These are phyloP conservation scores for Jacana jacana DNA, from an alignment of 2,113 vertebrate genomes.

Conservation along the genomic window DNA sequence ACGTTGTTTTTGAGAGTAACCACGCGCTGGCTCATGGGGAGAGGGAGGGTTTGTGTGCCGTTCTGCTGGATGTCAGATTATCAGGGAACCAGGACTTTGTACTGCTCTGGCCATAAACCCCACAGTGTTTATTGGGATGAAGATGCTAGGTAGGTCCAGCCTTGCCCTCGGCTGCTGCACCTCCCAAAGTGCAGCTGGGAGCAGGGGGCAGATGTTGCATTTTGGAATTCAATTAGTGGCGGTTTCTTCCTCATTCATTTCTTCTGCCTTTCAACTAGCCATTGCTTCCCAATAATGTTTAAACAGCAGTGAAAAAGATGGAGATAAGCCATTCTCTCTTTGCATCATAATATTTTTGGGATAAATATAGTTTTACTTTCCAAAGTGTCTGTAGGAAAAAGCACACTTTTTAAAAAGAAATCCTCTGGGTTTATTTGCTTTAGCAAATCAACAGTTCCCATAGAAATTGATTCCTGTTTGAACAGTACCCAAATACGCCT, in stretches of 20 bases:
- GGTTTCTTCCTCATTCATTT: background rate
- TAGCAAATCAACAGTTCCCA: background rate
- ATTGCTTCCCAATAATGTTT: background rate
- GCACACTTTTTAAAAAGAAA: background rate
- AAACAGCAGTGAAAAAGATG: background rate
- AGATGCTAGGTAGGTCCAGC: rapidly evolving
- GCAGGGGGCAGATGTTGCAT: background rate
- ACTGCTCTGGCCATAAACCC: rapidly evolving
- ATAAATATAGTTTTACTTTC: background rate
- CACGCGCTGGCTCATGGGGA: background rate
- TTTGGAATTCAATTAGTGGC: background rate
- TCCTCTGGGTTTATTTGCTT: background rate
- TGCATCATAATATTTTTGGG: background rate
- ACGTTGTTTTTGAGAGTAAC: background rate
- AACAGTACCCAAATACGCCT: background rate
- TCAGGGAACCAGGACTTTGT: background rate
- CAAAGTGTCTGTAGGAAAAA: background rate
- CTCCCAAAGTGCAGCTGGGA: background rate
- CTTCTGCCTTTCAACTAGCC: background rate
- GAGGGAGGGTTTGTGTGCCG: background rate
- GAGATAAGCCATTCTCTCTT: background rate
- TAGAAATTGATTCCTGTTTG: background rate
- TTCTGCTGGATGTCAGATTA: background rate
- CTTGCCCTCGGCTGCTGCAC: background rate
- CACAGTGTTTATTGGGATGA: rapidly evolving